Evolutionary conservation across 2,797 vertebrate species (phyloP).

Genomic region (Chromis chromis): DNA sequence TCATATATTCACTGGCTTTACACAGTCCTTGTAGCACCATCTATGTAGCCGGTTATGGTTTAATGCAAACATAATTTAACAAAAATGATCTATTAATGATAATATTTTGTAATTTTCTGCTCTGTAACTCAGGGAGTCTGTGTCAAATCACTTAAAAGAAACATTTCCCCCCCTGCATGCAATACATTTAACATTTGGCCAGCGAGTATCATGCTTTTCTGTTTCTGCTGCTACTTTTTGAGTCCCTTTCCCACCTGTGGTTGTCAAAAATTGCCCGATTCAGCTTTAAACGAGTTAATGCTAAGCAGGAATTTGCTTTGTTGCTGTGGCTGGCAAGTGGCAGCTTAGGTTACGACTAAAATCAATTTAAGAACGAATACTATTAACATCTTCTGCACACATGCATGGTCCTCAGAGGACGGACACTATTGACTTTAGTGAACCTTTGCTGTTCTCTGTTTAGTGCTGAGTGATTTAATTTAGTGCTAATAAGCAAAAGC

Average conservation of each 20-base stretch:
- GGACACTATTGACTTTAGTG: no score
- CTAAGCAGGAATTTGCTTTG: neutral
- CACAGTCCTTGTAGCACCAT: neutral
- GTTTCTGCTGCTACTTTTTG: neutral
- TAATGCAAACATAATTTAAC: neutral
- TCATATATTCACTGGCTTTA: neutral
- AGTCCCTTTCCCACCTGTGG: neutral
- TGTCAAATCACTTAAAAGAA: neutral
- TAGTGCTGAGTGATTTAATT: no score
- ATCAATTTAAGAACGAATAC: no score
- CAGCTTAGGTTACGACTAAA: neutral
- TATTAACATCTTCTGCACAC: no score
- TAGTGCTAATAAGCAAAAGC: neutral
- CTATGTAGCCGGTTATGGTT: neutral
- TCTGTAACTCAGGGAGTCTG: neutral
- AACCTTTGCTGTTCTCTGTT: no score
- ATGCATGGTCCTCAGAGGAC: no score
- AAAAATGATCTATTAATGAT: neutral
- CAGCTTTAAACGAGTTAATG: neutral
- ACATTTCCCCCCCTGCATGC: neutral
- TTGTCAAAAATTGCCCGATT: neutral
- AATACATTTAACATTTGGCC: no score
- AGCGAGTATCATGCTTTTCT: neutral
- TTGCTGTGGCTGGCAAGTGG: neutral
- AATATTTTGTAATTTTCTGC: neutral